Base-by-base conservation (phyloP, 2,797 vertebrate genomes). In the Acanthopagrus latus region DNA sequence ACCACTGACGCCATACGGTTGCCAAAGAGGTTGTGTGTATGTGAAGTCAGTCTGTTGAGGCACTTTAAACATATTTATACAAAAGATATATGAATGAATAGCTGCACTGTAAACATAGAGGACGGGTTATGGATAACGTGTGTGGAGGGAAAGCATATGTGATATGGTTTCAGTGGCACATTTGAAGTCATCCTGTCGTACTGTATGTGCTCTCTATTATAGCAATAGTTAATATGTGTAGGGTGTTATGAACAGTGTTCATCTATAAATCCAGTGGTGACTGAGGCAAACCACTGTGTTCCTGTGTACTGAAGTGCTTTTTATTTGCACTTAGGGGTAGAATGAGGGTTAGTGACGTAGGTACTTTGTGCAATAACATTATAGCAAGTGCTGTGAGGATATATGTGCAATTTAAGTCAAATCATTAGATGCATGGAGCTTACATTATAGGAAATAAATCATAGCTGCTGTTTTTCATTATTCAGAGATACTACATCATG, bases 351-450 rank as follows among this genome's bases (percentile, higher is more conserved):
- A 62, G 75, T 63, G 72, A 43, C 77, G 66, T 89, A 25, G 41
- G 66, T 74, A 21, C 51, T 70, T 57, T 71, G 87, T 92, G 92
- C 90, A 93, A 92, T 93, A 91, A 90, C 14, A 58, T 27, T 51
- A 83, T 46, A 77, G 16, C 5, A 66, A 70, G 70, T 86, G 44
- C 57, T 80, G 81, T 78, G 58, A 82, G 65, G 86, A 64, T 89
- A 71, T 43, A 76, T 64, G 84, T 91, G 90, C 91, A 93, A 88
- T 93, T 64, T 54, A 74, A 65, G 71, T 82, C 6, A 50, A 29
- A 29, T 84, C 7, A 64, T 78, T 79, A 78, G 74, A 76, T 74
- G 80, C 82, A 87, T 86, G 72, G 38, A 70, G 64, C 23, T 54
- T 64, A 47, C 71, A 23, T 78, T 18, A 54, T 50, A 55, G 27